These are phyloP conservation scores for Baronia brevicornis DNA, from an alignment of 2,888 invertebrate species.

Conservation along the genomic window DNA sequence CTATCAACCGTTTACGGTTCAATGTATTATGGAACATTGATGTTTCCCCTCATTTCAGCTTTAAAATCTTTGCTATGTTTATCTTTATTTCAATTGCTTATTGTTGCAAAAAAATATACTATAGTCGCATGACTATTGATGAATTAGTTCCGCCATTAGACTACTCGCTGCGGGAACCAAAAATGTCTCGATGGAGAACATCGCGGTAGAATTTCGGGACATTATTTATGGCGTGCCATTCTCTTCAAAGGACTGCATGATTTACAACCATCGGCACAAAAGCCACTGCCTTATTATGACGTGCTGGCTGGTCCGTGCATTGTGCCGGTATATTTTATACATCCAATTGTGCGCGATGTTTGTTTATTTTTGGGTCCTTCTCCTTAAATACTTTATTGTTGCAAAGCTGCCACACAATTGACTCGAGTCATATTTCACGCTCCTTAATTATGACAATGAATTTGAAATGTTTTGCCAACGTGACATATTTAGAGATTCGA, in stretches of 20 bases:
- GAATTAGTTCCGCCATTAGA: slow-evolving; percentile 66
- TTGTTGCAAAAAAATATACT: slow-evolving; percentile 38
- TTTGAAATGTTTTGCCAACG: slow-evolving; percentile 44
- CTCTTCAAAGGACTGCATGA: slow-evolving; percentile 69
- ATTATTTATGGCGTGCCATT: slow-evolving; percentile 71
- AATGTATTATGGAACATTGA: too few relatives aligned
- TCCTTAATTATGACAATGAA: slow-evolving; percentile 48
- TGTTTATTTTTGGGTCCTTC: slow-evolving; percentile 71
- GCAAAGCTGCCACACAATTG: slow-evolving; percentile 53
- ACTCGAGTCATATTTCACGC: slow-evolving; percentile 62
- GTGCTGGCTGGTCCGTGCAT: slow-evolving; percentile 65
- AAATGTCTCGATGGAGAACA: slow-evolving; percentile 52
- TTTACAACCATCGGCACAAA: slow-evolving; percentile 67
- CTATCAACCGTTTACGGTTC: too few relatives aligned
- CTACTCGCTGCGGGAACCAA: slow-evolving; percentile 54
- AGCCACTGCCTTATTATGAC: slow-evolving; percentile 71
- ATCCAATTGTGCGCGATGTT: slow-evolving; percentile 61
- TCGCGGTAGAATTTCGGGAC: slow-evolving; percentile 55
- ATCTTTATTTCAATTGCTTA: too few relatives aligned
- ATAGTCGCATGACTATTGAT: slow-evolving; percentile 57
- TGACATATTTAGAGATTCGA: slow-evolving; percentile 21
- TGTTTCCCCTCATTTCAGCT: too few relatives aligned
- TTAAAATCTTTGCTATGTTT: too few relatives aligned
- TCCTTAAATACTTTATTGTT: slow-evolving; percentile 65
- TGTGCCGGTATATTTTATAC: slow-evolving; percentile 67